phyloP scores from a whole-genome alignment of 1,140 invertebrate genomes.

The Pachypeltis micranthus region DNA sequence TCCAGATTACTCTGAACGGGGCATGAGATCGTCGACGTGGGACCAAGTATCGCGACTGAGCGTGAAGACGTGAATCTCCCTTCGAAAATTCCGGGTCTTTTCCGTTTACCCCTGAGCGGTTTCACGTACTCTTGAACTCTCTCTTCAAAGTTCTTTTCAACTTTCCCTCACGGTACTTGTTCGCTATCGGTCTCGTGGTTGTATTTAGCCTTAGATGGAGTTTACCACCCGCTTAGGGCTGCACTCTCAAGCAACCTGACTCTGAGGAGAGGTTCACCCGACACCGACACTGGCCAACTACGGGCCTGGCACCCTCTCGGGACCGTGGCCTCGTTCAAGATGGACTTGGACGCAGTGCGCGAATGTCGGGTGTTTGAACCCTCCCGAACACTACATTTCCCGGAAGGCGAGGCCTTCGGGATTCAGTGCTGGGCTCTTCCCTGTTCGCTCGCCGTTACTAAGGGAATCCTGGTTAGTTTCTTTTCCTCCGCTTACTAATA shows the following conservation, averaged over 20 bases:
- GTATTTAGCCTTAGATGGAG: constrained; percentile 80
- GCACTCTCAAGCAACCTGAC: constrained; percentile 76
- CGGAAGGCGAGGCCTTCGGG: constrained; percentile 31
- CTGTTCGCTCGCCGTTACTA: constrained; percentile 75
- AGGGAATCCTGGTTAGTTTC: constrained; percentile 80
- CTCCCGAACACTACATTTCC: constrained; percentile 58
- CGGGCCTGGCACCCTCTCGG: constrained; percentile 56
- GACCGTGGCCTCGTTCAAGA: constrained; percentile 52
- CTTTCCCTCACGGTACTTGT: constrained; percentile 87
- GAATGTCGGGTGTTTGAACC: constrained; percentile 35
- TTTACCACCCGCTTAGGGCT: constrained; percentile 73
- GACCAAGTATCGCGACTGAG: constrained; percentile 27
- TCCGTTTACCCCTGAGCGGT: constrained; percentile 57
- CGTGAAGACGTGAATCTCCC: constrained; percentile 1
- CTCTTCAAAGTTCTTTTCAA: constrained; percentile 82
- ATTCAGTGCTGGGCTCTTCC: constrained; percentile 60
- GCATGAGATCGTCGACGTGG: constrained; percentile 22
- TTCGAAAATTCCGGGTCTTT: constrained; percentile 30
- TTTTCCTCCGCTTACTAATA: constrained; percentile 86
- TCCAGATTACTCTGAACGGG: neutral
- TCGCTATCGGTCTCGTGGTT: constrained; percentile 70
- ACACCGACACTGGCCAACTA: constrained; percentile 39
- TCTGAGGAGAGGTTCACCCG: constrained; percentile 49
- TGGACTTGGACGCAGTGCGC: constrained; percentile 50
- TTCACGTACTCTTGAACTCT: constrained; percentile 79